These are phyloP conservation scores for Actenoides lindsayi DNA, from an alignment of 2,113 vertebrate species.

Conservation along the genomic window DNA sequence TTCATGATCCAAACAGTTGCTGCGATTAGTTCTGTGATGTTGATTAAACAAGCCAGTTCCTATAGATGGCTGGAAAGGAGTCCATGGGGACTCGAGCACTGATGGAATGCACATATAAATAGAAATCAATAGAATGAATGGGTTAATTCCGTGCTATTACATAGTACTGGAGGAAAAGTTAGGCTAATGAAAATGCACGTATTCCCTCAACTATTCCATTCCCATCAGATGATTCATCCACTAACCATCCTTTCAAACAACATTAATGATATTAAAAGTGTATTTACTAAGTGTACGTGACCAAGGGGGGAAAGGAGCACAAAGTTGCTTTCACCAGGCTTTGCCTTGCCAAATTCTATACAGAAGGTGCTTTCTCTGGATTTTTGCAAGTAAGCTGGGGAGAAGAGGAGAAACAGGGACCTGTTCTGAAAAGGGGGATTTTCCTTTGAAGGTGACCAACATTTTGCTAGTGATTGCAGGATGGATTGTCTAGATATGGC, in stretches of 20 bases:
- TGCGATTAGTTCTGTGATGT: constrained; percentile 15
- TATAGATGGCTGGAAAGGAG: neutral
- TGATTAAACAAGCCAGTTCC: constrained; percentile 62
- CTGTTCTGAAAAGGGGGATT: too few species aligned
- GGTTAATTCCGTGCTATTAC: constrained; percentile 61
- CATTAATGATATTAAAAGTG: constrained; percentile 45
- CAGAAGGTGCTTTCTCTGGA: neutral
- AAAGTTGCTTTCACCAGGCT: neutral
- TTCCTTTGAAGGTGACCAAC: neutral
- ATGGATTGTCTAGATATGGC: neutral
- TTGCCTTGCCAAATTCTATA: neutral
- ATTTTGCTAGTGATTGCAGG: neutral
- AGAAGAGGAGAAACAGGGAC: neutral
- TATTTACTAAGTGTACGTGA: constrained; percentile 14
- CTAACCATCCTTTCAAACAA: constrained; percentile 13
- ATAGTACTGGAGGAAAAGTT: constrained; percentile 33
- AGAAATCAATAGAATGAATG: constrained; percentile 68
- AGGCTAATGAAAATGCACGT: constrained; percentile 65
- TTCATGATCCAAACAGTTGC: constrained; percentile 28
- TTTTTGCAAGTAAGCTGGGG: neutral
- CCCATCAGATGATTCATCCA: constrained; percentile 66
- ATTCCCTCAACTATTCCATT: constrained; percentile 59
- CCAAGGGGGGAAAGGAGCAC: neutral
- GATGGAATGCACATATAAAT: constrained; percentile 43
- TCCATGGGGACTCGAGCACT: neutral